Percentiles rank a stretch among this genome's conserved stretches.
Evolutionary conservation across 1,140 invertebrate species (phyloP).

Genomic region (Aplysia californica): DNA sequence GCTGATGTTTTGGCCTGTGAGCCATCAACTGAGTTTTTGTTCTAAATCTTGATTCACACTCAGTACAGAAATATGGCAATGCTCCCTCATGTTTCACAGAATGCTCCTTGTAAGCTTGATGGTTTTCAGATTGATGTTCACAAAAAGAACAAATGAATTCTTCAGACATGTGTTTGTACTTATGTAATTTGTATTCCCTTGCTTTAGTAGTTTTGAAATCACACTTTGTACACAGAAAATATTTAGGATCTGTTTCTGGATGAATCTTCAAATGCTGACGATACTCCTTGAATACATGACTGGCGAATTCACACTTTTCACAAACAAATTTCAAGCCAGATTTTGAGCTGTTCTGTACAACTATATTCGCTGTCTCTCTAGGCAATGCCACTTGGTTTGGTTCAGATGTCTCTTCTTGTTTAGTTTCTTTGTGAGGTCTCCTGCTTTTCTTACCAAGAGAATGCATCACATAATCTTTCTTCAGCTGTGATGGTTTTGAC

Average conservation of each 20-base stretch:
- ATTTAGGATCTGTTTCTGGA: constrained; percentile 32
- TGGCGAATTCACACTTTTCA: constrained; percentile 44
- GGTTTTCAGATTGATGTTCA: constrained; percentile 66
- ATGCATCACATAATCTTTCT: constrained; percentile 37
- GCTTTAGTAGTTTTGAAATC: constrained; percentile 48
- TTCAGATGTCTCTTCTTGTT: background rate
- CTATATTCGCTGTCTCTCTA: background rate
- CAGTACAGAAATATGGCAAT: constrained; percentile 71
- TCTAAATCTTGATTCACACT: constrained; percentile 71
- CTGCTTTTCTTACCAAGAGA: constrained; percentile 30
- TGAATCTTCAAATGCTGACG: constrained; percentile 32
- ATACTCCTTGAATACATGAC: constrained; percentile 27
- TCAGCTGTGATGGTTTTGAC: constrained; percentile 26
- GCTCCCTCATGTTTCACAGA: constrained; percentile 69
- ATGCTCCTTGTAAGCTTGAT: constrained; percentile 68
- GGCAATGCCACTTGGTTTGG: background rate
- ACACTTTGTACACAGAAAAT: constrained; percentile 51
- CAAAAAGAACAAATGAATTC: constrained; percentile 70
- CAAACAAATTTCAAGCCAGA: constrained; percentile 40
- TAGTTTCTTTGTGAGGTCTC: no score
- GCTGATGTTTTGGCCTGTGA: constrained; percentile 73
- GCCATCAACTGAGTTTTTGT: constrained; percentile 70
- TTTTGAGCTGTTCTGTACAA: background rate
- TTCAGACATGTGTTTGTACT: constrained; percentile 68
- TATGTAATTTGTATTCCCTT: constrained; percentile 53